Percentiles rank a stretch among this genome's conserved stretches.
phyloP scores from a whole-genome alignment of 1,140 invertebrate species.

The Phymastichus coffea region DNA sequence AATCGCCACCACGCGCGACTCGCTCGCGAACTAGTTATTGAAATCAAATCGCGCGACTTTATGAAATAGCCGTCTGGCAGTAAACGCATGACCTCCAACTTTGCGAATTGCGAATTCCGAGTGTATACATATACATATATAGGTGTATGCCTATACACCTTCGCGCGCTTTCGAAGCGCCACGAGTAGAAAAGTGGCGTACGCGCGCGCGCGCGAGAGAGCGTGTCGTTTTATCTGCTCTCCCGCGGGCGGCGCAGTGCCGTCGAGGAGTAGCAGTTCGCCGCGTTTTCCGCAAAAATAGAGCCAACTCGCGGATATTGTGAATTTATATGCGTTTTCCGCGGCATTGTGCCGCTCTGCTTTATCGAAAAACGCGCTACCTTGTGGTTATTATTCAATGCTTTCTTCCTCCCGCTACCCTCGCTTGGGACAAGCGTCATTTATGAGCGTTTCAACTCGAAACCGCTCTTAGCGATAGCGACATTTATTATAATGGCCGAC shows the following conservation, averaged over 20 bases:
- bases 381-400: slow-evolving; percentile 10
- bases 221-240: background rate
- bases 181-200: background rate
- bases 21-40: slow-evolving; percentile 23
- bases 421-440: background rate
- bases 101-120: background rate
- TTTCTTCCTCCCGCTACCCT: slow-evolving; percentile 8
- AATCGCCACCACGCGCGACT: slow-evolving; percentile 1
- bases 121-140: no score
- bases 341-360: background rate
- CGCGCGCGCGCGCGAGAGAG: background rate
- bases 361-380: slow-evolving; percentile 5
- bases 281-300: no score
- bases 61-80: slow-evolving; percentile 11
- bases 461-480: no score
- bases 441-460: no score
- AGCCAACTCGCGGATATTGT: background rate
- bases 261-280: no score
- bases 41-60: slow-evolving; percentile 25
- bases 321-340: slow-evolving; percentile 2
- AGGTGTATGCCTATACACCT: no score
- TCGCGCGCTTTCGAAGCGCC: no score
- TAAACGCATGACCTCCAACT: slow-evolving; percentile 6
- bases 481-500: no score
- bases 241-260: background rate